A percentile compares a stretch with the other conserved stretches of the same genome.
phyloP scores from a whole-genome alignment of 2,888 invertebrate genomes.

The Phasia obesa region DNA sequence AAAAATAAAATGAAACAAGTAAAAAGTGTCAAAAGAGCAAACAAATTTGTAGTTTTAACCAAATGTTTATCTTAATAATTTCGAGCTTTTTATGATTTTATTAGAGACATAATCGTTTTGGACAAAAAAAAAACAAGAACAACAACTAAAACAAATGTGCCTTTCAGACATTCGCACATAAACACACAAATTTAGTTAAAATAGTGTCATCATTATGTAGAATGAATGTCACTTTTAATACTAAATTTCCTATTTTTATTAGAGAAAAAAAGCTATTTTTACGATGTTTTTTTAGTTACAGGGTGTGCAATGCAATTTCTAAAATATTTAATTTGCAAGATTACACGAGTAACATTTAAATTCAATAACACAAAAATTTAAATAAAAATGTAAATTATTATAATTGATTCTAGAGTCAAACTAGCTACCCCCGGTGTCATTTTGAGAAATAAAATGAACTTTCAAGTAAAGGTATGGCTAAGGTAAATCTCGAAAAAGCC shows the following conservation, averaged over 20 bases:
- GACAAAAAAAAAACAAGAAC: background rate
- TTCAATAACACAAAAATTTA: background rate
- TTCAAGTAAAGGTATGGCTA: too few species aligned
- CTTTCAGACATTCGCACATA: too few species aligned
- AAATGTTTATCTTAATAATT: background rate
- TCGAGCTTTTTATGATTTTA: background rate
- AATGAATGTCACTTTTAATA: constrained; percentile 2
- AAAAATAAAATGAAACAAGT: constrained; percentile 10
- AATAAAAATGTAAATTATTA: background rate
- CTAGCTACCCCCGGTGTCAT: too few species aligned
- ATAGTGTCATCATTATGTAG: constrained; percentile 29
- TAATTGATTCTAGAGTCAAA: too few species aligned
- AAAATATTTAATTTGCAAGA: background rate
- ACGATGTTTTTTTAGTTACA: constrained; percentile 40
- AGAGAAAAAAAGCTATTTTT: constrained; percentile 48
- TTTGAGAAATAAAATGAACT: too few species aligned
- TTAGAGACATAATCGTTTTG: background rate
- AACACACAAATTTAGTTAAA: background rate
- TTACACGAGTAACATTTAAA: too few species aligned
- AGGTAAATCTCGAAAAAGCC: too few species aligned
- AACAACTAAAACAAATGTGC: too few species aligned
- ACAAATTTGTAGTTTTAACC: background rate
- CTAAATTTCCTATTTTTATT: constrained; percentile 38
- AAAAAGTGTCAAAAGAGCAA: constrained; percentile 1
- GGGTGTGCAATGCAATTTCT: constrained; percentile 22